Percentiles rank a stretch among this genome's conserved stretches.
phyloP scores from a whole-genome alignment of 2,797 vertebrate genomes.

The Rousettus madagascariensis region DNA sequence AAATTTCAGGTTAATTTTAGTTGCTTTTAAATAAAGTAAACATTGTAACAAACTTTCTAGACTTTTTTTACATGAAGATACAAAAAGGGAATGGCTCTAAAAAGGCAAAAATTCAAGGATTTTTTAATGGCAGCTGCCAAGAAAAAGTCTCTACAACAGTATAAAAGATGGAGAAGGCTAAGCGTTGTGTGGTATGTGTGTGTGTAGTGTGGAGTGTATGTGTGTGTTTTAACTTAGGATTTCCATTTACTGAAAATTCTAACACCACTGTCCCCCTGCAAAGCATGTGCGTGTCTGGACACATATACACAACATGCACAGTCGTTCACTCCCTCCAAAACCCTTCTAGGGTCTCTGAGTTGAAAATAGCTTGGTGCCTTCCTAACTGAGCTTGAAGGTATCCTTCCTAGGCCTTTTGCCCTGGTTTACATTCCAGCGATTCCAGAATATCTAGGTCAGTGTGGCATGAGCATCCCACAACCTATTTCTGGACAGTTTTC shows the following conservation, averaged over 20 bases:
- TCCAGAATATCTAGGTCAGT: neutral
- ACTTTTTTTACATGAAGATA: neutral
- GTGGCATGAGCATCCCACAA: neutral
- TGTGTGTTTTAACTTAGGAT: neutral
- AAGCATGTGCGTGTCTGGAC: too few species aligned
- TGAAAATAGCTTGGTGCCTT: neutral
- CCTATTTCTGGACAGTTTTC: neutral
- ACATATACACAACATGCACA: too few species aligned
- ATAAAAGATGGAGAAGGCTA: neutral
- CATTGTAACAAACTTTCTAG: neutral
- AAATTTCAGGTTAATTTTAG: neutral
- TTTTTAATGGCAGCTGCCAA: neutral
- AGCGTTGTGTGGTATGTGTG: neutral
- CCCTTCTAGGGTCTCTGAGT: neutral
- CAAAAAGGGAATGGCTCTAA: neutral
- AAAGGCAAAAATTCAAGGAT: constrained; percentile 1
- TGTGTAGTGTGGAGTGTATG: neutral
- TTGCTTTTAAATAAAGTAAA: neutral
- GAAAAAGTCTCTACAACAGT: neutral
- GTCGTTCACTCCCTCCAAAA: neutral
- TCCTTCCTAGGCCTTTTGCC: neutral
- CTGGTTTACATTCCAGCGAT: neutral
- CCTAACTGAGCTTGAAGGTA: neutral
- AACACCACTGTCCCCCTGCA: neutral
- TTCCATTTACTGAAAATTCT: constrained; percentile 5